These are phyloP conservation scores for Trachemys scripta DNA, from an alignment of 2,113 vertebrate species.

Conservation along the genomic window DNA sequence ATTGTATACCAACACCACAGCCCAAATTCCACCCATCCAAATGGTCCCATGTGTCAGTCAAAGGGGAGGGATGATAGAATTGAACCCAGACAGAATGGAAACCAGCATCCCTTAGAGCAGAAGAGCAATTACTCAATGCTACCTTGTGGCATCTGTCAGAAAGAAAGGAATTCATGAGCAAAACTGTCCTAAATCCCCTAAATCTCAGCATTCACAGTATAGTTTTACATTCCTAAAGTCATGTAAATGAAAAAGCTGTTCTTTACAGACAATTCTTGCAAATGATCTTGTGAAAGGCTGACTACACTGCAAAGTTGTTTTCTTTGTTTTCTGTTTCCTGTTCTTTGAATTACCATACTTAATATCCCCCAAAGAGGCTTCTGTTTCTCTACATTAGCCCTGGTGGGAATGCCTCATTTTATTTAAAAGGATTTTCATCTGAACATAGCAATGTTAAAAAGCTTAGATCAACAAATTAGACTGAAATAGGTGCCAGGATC, in stretches of 20 bases:
- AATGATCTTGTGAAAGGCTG: neutral
- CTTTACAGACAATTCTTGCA: neutral
- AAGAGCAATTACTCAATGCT: neutral
- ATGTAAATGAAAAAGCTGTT: neutral
- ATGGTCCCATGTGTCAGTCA: neutral
- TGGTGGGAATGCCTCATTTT: neutral
- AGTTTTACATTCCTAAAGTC: neutral
- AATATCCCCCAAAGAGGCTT: neutral
- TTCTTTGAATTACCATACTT: neutral
- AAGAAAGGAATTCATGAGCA: neutral
- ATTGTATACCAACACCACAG: neutral
- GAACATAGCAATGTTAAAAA: neutral
- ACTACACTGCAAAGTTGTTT: neutral
- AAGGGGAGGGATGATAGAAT: neutral
- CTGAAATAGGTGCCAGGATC: neutral
- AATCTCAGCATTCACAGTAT: neutral
- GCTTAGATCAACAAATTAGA: neutral
- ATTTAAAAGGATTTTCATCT: neutral
- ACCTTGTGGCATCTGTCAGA: neutral
- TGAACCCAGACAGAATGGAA: neutral
- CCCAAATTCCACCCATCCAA: neutral
- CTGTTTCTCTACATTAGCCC: conserved; percentile 5
- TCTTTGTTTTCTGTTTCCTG: conserved; percentile 28
- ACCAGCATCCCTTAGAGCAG: neutral
- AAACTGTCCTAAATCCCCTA: neutral